phyloP scores from a whole-genome alignment of 1,140 invertebrate genomes.

The Drosophila subobscura region DNA sequence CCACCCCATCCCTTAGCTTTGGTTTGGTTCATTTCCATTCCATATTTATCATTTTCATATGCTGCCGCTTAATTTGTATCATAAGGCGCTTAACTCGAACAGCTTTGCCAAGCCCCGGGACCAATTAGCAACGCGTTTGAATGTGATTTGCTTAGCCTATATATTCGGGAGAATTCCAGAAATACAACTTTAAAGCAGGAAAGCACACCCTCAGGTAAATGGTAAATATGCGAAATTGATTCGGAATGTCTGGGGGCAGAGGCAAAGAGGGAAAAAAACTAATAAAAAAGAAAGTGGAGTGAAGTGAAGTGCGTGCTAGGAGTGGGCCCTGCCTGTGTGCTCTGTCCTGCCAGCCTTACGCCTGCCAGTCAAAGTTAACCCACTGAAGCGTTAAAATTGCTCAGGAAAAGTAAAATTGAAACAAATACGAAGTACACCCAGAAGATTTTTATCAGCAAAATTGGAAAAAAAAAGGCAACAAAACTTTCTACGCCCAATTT shows the following conservation, averaged over 20 bases:
- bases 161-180: constrained; percentile 21
- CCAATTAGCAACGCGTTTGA: constrained; percentile 76
- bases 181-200: constrained; percentile 27
- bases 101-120: constrained; percentile 13
- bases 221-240: constrained; percentile 50
- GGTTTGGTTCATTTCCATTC: constrained; percentile 46
- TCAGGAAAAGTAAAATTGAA: constrained; percentile 72
- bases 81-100: constrained; percentile 63
- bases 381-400: constrained; percentile 82
- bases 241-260: constrained; percentile 38
- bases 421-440: constrained; percentile 57
- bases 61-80: constrained; percentile 42
- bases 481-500: constrained; percentile 15
- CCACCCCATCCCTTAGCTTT: constrained; percentile 11
- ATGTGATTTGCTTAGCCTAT: constrained; percentile 64
- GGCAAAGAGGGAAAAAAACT: constrained; percentile 30
- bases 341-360: constrained; percentile 42
- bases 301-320: constrained; percentile 1
- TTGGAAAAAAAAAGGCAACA: constrained; percentile 38
- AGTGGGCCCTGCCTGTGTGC: constrained; percentile 3
- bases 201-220: constrained; percentile 39
- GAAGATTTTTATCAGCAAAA: constrained; percentile 69
- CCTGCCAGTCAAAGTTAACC: constrained; percentile 76
- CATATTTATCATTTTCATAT: constrained; percentile 76
- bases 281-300: constrained; percentile 38